Evolutionary conservation across 2,797 vertebrate species (phyloP), one percentile per base, ranked within the genome.

Genomic region (Megaceryle alcyon): DNA sequence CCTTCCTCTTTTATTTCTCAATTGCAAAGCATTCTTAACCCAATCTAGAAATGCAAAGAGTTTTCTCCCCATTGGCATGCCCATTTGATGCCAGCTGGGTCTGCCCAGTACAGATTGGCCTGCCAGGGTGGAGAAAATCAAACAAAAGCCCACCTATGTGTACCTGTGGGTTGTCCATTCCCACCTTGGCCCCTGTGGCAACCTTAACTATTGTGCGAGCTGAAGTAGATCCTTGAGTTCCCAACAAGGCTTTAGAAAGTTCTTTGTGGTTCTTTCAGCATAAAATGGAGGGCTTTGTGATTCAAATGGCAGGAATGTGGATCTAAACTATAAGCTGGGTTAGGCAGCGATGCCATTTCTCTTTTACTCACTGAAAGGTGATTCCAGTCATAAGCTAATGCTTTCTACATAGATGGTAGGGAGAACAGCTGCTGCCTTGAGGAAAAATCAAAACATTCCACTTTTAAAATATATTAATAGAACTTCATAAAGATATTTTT

Each of bases 361-460:
- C 54, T 73, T 89, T 84, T 53, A 39, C 21, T 57, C 29, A 2
- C 60, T 37, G 54, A 69, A 53, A 0, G 0, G 37, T 35, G 70
- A 61, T 68, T 81, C 61, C 81, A 82, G 79, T 83, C 2, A 5
- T 61, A 92, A 83, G 31, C 26, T 29, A 72, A 37, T 84, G 39
- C 6, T 83, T 93, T 90, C 82, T n/a, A 46, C 20, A 13, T 7
- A 90, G 76, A 65, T 37, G 29, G 46, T 6, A 65, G 60, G 14
- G 37, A 83, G 63, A 88, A 70, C 51, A 86, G 75, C 70, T 60
- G 20, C 63, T 84, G 56, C 85, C 70, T 82, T 65, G 44, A 84
- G 76, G 64, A 88, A 92, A 93, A 91, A 66, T 49, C 56, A 75
- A 64, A 83, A 81, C 19, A 49, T 84, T 92, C 57, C 64, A 70